Evolutionary conservation across 2,797 vertebrate species (phyloP).

Genomic region (Hapalemur alaotrensis): DNA sequence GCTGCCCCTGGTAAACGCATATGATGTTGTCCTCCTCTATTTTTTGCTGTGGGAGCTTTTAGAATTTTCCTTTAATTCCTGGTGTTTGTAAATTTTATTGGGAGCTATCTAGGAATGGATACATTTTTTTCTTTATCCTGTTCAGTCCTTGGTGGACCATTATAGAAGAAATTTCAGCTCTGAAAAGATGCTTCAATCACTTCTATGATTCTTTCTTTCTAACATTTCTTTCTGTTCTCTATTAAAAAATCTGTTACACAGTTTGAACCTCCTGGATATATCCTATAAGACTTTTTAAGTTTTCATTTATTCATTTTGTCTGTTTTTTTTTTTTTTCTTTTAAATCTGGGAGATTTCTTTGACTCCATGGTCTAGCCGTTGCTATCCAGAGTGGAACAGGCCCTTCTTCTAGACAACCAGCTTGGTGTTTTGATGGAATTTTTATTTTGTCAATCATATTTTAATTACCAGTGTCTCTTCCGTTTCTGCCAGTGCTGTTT

Average conservation of each 20-base stretch:
- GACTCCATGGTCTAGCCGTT: not conserved
- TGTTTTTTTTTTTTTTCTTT: not conserved
- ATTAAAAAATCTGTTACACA: not conserved
- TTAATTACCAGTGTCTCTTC: not conserved
- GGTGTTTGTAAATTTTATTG: not conserved
- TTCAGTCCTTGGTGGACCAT: not conserved
- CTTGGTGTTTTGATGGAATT: not conserved
- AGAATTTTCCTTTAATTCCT: not conserved
- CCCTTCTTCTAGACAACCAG: not conserved
- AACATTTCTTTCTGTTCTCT: not conserved
- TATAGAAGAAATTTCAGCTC: not conserved
- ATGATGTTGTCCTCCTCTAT: not conserved
- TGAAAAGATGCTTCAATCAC: not conserved
- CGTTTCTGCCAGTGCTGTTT: not conserved
- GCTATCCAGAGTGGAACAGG: not conserved
- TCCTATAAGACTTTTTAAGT: not conserved
- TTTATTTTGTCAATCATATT: not conserved
- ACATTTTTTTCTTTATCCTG: not conserved
- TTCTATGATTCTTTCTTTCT: not conserved
- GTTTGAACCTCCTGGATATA: not conserved
- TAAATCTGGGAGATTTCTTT: not conserved
- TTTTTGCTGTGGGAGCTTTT: not conserved
- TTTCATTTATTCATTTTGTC: not conserved
- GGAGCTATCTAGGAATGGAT: not conserved
- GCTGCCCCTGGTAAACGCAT: accelerated